These are phyloP conservation scores for Dallia pectoralis DNA, from an alignment of 2,797 vertebrate genomes.

Conservation along the genomic window DNA sequence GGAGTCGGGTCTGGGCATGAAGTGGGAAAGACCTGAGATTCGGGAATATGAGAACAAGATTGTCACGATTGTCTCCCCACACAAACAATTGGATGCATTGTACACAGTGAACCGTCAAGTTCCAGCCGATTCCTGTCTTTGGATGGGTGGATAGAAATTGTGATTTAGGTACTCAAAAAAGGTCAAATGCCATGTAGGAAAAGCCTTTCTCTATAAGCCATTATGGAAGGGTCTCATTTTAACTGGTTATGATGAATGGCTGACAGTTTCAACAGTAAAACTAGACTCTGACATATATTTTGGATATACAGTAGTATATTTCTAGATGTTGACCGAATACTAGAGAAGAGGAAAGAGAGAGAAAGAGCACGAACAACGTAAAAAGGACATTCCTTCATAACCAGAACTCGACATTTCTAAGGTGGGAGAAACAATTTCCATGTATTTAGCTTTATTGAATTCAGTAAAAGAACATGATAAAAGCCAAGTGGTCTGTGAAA, in stretches of 20 bases:
- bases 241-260: neutral
- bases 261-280: neutral
- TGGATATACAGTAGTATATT: neutral
- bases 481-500: constrained; percentile 37
- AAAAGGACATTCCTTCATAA: constrained; percentile 2
- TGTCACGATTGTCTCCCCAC: too few species aligned
- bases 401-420: neutral
- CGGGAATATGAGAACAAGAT: too few species aligned
- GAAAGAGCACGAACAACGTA: constrained; percentile 3
- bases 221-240: neutral
- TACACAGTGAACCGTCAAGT: too few species aligned
- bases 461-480: neutral
- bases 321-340: neutral
- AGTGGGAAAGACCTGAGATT: too few species aligned
- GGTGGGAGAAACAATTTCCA: constrained; percentile 9
- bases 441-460: constrained; percentile 23
- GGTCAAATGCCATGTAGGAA: too few species aligned
- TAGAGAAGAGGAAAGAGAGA: constrained; percentile 11
- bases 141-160: too few species aligned
- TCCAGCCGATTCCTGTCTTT: too few species aligned
- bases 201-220: neutral
- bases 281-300: neutral
- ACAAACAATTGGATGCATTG: too few species aligned
- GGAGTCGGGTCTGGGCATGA: too few species aligned
- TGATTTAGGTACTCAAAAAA: too few species aligned